Conservation (phyloP, 2,888 invertebrate genomes). For the Heliconius aoede region DNA sequence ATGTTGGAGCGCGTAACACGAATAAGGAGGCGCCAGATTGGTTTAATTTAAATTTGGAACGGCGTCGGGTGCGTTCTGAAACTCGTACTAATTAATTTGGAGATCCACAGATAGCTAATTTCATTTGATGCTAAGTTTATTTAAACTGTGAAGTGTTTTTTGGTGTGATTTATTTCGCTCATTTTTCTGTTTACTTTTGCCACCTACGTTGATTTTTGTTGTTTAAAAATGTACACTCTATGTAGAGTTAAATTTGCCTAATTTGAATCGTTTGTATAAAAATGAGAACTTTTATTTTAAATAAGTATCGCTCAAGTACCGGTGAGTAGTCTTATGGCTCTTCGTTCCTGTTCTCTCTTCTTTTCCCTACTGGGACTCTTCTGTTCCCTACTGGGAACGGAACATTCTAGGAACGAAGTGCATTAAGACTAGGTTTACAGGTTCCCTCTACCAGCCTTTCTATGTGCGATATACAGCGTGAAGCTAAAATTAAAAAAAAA, state of each 20-base stretch:
- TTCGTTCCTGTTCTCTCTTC: too few species aligned
- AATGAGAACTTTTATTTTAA: neutral
- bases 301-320: too few species aligned
- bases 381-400: too few species aligned
- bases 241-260: neutral
- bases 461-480: too few species aligned
- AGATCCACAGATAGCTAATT: constrained; percentile 83
- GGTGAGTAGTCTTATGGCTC: too few species aligned
- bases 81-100: constrained; percentile 79
- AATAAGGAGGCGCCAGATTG: constrained; percentile 83
- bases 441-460: too few species aligned
- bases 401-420: too few species aligned
- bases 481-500: too few species aligned
- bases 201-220: constrained; percentile 59
- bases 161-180: constrained; percentile 74
- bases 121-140: constrained; percentile 78
- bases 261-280: neutral
- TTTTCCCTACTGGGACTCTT: too few species aligned
- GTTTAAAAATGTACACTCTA: constrained; percentile 12
- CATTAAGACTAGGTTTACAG: too few species aligned
- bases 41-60: constrained; percentile 83
- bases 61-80: constrained; percentile 63
- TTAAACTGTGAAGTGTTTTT: constrained; percentile 68
- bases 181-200: constrained; percentile 61
- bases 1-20: constrained; percentile 81